These are phyloP conservation scores for Miltochrista miniata DNA, from an alignment of 2,888 invertebrate species.

Conservation along the genomic window DNA sequence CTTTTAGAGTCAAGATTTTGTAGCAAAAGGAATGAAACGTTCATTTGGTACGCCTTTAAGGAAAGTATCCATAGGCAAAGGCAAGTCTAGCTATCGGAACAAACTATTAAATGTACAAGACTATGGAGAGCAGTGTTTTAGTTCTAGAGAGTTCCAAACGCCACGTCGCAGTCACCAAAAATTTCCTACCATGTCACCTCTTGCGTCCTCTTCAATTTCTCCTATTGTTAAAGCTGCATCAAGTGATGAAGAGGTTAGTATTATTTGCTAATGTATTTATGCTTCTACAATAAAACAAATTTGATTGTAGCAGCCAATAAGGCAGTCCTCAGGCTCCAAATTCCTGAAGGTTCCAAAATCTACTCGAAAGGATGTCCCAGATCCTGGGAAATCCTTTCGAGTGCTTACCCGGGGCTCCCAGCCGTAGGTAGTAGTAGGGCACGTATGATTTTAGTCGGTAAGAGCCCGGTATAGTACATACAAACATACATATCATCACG, in stretches of 20 bases:
- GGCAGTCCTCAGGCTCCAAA: too few relatives aligned
- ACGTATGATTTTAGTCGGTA: too few relatives aligned
- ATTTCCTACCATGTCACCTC: slow-evolving; percentile 57
- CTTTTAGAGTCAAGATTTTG: slow-evolving; percentile 59
- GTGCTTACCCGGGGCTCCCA: too few relatives aligned
- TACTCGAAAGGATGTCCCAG: too few relatives aligned
- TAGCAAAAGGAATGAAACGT: slow-evolving; percentile 70
- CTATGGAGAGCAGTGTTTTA: slow-evolving; percentile 68
- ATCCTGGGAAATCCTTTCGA: too few relatives aligned
- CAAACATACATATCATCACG: too few relatives aligned
- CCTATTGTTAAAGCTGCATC: slow-evolving; percentile 64
- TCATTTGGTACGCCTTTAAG: slow-evolving; percentile 72
- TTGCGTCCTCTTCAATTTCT: slow-evolving; percentile 66
- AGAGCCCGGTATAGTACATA: too few relatives aligned
- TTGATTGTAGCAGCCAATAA: too few relatives aligned
- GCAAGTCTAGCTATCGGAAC: slow-evolving; percentile 62
- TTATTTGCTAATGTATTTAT: neutral
- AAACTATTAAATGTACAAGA: slow-evolving; percentile 72
- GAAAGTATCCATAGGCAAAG: slow-evolving; percentile 35
- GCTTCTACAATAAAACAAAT: neutral
- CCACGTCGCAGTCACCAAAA: slow-evolving; percentile 52
- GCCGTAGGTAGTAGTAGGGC: too few relatives aligned
- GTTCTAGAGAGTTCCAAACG: slow-evolving; percentile 69
- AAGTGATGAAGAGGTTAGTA: slow-evolving; percentile 69
- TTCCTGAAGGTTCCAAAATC: too few relatives aligned